Base-by-base conservation (phyloP, 2,888 invertebrate species). In the Conus canariensis region DNA sequence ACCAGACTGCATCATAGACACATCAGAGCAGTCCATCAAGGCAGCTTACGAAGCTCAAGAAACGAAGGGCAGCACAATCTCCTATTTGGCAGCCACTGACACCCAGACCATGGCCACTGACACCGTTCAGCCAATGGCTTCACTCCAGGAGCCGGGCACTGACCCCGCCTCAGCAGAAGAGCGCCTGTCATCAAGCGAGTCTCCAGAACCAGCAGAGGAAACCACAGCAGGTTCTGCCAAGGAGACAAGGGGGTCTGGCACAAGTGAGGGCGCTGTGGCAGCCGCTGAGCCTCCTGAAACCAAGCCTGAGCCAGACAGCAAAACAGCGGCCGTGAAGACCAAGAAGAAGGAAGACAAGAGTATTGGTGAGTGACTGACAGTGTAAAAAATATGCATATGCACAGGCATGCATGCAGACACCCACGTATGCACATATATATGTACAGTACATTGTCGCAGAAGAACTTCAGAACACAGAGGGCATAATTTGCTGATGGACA, bases 261-360 rank as follows among this genome's bases (percentile, higher is more conserved):
- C 85, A 59, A 67, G n/a, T 45, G 86, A 67, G 7, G 60, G 59
- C 16, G 25, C 30, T 9, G 22, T 60, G 19, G 58, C 64, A 12
- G 67, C 70, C 0, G 45, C 82, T 8, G 56, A 10, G 10, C 30
- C 85, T 16, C 19, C 67, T 82, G 70, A 70, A 19, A 87, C 25
- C 70, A 90, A 89, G 59, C 82, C 60, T 9, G 90, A 91, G n/a
- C 59, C 70, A n/a, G 85, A 85, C 45, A 88, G 87, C 19, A 92
- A 87, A 87, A 83, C 90, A 10, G 87, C 89, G 19, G 86, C 90
- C 8, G 90, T 85, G 74, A 95, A 94, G 92, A 93, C 93, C 90
- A 95, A 95, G 91, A 94, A 93, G 91, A 95, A 95, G 90, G 95
- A 95, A 88, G 95, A 95, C 91, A 95, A 95, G 92, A 94, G 94